Evolutionary conservation across 2,888 invertebrate genomes (phyloP).

Genomic region (Clunio marinus): DNA sequence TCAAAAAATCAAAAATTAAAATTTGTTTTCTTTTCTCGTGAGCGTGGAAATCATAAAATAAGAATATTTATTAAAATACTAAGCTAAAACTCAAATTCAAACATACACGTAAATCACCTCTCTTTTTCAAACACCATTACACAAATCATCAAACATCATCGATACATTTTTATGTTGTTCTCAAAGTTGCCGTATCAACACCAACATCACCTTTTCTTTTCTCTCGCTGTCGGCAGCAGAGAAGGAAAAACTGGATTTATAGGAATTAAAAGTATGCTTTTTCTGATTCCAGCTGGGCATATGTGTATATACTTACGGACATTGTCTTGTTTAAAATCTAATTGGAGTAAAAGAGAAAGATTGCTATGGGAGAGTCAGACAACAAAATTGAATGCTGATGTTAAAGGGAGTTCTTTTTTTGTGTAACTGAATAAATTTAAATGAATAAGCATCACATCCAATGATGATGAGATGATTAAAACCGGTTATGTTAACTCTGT

Average conservation of each 20-base stretch:
- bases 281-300: constrained; percentile 28
- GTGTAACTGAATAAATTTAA: background rate
- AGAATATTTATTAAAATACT: no score
- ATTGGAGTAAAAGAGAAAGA: constrained; percentile 15
- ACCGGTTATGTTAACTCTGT: no score
- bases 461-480: no score
- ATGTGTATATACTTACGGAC: background rate
- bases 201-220: background rate
- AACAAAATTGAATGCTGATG: background rate
- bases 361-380: background rate
- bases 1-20: no score
- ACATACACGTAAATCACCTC: constrained; percentile 12
- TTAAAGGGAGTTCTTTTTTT: background rate
- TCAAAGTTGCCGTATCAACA: background rate
- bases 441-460: no score
- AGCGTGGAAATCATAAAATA: no score
- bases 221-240: background rate
- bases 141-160: background rate
- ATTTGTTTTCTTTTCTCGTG: no score
- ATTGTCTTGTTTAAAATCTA: background rate
- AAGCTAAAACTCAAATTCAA: no score
- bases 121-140: background rate
- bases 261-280: constrained; percentile 35
- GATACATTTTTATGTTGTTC: background rate
- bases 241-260: constrained; percentile 25